These are phyloP conservation scores for Encarsia formosa DNA, from an alignment of 2,888 invertebrate genomes.

Conservation along the genomic window DNA sequence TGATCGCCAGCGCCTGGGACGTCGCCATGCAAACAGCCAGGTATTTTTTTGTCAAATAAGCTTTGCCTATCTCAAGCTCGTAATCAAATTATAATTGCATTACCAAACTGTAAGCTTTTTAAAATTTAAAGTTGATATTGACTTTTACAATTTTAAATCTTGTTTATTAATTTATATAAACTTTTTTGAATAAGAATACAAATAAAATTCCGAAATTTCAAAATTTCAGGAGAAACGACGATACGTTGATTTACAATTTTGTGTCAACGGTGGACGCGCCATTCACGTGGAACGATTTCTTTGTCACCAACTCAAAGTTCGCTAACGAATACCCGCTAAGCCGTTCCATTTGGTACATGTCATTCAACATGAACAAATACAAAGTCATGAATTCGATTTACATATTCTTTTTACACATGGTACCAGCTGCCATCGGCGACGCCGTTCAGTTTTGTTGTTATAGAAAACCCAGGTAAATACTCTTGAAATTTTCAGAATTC, in stretches of 20 bases:
- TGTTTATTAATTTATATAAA: background rate
- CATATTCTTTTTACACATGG: constrained; percentile 63
- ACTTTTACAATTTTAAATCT: background rate
- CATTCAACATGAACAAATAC: constrained; percentile 58
- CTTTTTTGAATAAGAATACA: background rate
- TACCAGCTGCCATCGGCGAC: constrained; percentile 70
- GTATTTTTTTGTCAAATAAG: too few species aligned
- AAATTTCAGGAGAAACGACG: constrained; percentile 41
- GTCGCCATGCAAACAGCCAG: constrained; percentile 48
- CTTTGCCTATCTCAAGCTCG: too few species aligned
- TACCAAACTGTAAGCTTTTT: too few species aligned
- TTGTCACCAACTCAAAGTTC: constrained; percentile 53
- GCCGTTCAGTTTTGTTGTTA: constrained; percentile 60
- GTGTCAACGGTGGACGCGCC: constrained; percentile 77
- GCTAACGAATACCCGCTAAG: constrained; percentile 55
- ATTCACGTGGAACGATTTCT: constrained; percentile 74
- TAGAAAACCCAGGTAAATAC: constrained; percentile 61
- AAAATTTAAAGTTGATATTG: too few species aligned
- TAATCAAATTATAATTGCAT: too few species aligned
- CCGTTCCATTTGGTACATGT: constrained; percentile 59
- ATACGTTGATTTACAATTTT: constrained; percentile 74
- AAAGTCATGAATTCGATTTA: constrained; percentile 55
- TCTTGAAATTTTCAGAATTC: background rate
- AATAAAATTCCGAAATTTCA: background rate
- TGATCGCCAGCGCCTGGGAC: constrained; percentile 63